Conservation (phyloP, 2,888 invertebrate species). For the Latrodectus elegans region DNA sequence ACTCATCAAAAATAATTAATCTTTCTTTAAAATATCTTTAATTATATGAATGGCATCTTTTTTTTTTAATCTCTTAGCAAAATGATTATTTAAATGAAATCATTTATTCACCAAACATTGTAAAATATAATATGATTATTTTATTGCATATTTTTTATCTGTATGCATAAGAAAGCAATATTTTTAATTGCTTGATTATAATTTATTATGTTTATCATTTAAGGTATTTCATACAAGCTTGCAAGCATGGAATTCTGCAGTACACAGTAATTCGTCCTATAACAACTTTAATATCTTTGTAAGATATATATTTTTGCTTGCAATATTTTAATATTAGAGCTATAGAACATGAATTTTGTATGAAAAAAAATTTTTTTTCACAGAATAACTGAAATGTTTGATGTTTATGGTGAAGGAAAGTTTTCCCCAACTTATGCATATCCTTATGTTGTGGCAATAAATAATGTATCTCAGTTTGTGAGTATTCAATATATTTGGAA, state of each 20-base stretch:
- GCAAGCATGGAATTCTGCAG: slow-evolving; percentile 96
- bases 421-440: slow-evolving; percentile 90
- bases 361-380: slow-evolving; percentile 72
- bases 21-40: too few species aligned
- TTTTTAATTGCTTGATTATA: neutral
- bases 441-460: slow-evolving; percentile 89
- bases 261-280: slow-evolving; percentile 93
- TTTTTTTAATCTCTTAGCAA: too few species aligned
- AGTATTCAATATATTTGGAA: slow-evolving; percentile 70
- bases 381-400: slow-evolving; percentile 88
- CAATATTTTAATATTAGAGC: too few species aligned
- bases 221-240: slow-evolving; percentile 92
- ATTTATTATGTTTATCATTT: slow-evolving; percentile 73
- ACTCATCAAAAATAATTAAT: too few species aligned
- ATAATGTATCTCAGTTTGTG: slow-evolving; percentile 94
- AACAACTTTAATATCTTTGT: slow-evolving; percentile 92
- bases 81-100: too few species aligned
- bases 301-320: slow-evolving; percentile 75
- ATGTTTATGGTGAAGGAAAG: slow-evolving; percentile 93
- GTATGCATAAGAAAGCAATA: too few species aligned
- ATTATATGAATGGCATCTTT: too few species aligned
- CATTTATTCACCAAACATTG: too few species aligned
- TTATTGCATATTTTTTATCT: too few species aligned
- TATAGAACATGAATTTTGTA: too few species aligned
- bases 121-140: too few species aligned